Base-by-base conservation (phyloP, 2,113 vertebrate genomes). In the Pyrgilauda ruficollis region DNA sequence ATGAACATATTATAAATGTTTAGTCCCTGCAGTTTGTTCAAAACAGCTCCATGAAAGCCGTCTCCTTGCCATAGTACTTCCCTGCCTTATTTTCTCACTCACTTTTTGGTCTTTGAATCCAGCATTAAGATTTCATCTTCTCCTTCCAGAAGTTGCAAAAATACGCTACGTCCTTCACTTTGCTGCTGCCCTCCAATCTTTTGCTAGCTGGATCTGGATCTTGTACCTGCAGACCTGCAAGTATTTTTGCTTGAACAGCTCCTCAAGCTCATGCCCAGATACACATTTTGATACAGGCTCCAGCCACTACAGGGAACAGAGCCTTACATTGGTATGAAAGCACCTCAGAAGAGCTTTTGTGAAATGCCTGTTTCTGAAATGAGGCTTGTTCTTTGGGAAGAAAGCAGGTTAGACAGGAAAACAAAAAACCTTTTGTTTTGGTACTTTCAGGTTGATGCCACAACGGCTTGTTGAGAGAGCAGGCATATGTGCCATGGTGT, bases 201-300 rank as follows among this genome's bases (percentile, higher is more conserved):
- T 62, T 61, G 18, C 13, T 41, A 39, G 9, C 33, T 70, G 28
- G 15, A 17, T 30, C 15, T 55, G 30, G 35, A 72, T 61, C 8
- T 47, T 2, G 0, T 18, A 63, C 19, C 30, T 18, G 33, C 18
- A 74, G 33, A 43, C 26, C 46, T 63, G 33, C 11, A 47, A 63
- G 39, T 7, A 24, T 7, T 43, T 83, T 62, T 41, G 7, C 14
- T 37, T 26, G 27, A 68, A 56, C 7, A 56, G 9, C 13, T 82
- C 35, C 6, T 4, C n/a, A 43, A 43, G 5, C 39, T 82, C 18
- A 46, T 16, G 39, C 4, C 20, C n/a, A 13, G 0, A 0, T 2
- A 33, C 5, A 7, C 14, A 15, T 7, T 79, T 63, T 8, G 27
- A 8, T 43, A 53, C 5, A 13, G 4, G 18, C 19, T 87, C 56